These are phyloP conservation scores for Alcis repandata DNA, from an alignment of 2,888 invertebrate genomes.

Conservation along the genomic window DNA sequence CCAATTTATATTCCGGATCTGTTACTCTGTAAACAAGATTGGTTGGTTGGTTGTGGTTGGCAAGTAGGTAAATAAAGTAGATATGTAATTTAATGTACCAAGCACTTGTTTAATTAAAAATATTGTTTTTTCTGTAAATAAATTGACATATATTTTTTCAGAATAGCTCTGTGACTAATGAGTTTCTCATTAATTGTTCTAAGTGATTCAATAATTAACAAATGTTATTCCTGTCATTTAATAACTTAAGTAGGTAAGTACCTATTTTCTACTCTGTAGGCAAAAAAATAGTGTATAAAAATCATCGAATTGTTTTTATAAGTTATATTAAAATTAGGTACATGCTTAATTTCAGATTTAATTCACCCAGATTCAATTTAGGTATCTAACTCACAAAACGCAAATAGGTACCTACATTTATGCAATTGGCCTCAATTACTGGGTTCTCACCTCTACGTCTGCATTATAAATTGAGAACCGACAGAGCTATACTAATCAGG, in stretches of 20 bases:
- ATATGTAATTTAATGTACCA: too few relatives aligned
- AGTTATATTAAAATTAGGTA: too few relatives aligned
- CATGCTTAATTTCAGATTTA: neutral
- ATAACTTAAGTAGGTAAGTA: neutral
- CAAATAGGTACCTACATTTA: conserved; percentile 4
- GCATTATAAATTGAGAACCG: conserved; percentile 20
- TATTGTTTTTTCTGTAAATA: too few relatives aligned
- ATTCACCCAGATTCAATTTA: neutral
- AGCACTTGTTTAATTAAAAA: too few relatives aligned
- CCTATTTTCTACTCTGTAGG: too few relatives aligned
- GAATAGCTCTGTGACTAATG: neutral
- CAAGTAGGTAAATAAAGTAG: neutral
- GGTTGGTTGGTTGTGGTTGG: too few relatives aligned
- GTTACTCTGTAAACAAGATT: conserved; percentile 83
- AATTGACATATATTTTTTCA: too few relatives aligned
- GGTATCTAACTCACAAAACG: neutral
- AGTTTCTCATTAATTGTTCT: neutral
- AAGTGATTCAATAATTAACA: neutral
- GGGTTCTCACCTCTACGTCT: conserved; percentile 20
- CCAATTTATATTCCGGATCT: conserved; percentile 87
- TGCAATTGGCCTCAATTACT: conserved; percentile 29
- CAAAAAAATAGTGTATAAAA: neutral
- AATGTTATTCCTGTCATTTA: neutral
- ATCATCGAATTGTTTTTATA: neutral
- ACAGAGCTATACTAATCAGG: conserved; percentile 31